A percentile compares a stretch with the other conserved stretches of the same genome.
Conservation (phyloP, 1,140 invertebrate genomes). For the Heliconius melpomene region DNA sequence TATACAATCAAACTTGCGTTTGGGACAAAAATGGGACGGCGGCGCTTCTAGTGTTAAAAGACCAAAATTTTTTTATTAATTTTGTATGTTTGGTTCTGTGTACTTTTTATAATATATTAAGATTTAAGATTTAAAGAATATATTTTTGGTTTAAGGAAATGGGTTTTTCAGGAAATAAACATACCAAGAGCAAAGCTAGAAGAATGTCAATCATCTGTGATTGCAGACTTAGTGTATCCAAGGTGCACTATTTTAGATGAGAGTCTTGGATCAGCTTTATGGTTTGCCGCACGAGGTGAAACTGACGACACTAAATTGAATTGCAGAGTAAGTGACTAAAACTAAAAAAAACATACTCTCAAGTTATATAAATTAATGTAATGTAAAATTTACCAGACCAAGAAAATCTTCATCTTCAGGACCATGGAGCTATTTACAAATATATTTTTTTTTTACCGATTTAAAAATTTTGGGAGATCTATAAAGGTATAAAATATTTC, state of each 20-base stretch:
- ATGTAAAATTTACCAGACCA: too few species aligned
- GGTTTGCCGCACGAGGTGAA: conserved; percentile 94
- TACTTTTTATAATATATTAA: too few species aligned
- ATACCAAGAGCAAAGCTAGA: conserved; percentile 86
- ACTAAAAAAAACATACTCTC: too few species aligned
- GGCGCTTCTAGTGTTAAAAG: too few species aligned
- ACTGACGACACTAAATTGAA: conserved; percentile 83
- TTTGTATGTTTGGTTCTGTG: neutral
- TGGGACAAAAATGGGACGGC: too few species aligned
- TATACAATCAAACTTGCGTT: too few species aligned
- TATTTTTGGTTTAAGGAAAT: conserved; percentile 58
- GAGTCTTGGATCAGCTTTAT: conserved; percentile 95
- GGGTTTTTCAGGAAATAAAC: conserved; percentile 87
- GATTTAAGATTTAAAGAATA: neutral
- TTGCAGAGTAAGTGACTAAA: conserved; percentile 82
- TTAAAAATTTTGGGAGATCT: too few species aligned
- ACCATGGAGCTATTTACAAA: too few species aligned
- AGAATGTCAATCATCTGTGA: conserved; percentile 82
- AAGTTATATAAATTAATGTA: too few species aligned
- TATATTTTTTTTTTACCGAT: too few species aligned
- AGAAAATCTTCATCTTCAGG: too few species aligned
- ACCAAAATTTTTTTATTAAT: neutral
- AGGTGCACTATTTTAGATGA: conserved; percentile 96
- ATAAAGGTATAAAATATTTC: neutral
- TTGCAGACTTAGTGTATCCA: conserved; percentile 90